Base-by-base conservation (phyloP, 2,797 vertebrate species). In the Cirrhinus molitorella region DNA sequence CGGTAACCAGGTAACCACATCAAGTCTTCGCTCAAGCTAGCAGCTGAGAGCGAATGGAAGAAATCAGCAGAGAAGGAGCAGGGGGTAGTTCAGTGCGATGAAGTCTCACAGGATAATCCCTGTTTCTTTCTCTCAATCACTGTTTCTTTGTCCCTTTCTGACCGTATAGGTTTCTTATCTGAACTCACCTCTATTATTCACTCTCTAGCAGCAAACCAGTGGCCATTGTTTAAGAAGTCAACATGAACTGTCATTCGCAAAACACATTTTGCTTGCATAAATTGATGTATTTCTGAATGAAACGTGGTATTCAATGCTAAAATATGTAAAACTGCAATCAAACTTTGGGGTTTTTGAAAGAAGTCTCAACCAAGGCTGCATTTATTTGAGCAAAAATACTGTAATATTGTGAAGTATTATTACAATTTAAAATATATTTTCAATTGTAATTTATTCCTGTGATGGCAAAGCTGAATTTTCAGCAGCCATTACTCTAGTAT, bases 121-220 rank as follows among this genome's bases (percentile, higher is more conserved):
- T 16, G 12, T 70, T 70, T 72, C 51, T 75, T 45, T 66, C 47
- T 78, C 19, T 63, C 21, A 19, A 47, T 83, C 37, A 9, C 28
- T 61, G 28, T 70, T 70, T 82, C 66, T 77, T 53, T 45, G 11
- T 84, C 21, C n/a, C 16, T 53, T n/a, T 53, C 25, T 70, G 79
- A 76, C 67, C 31, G 13, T 67, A 25, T 25, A 78, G 76, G 73
- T 82, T 79, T 72, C 77, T 80, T 79, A 61, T 76, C 81, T 61
- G 92, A 92, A 93, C 91, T 91, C 91, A 92, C 91, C 91, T 93
- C 92, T 93, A 94, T 94, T 93, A 94, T 94, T 93, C 91, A 91
- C 92, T 94, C 92, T 91, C 92, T 92, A 91, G 91, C 92, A 91
- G 51, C 31, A 43, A 75, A 43, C 34, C n/a, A 57, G 14, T 17